These are phyloP conservation scores for Lordiphosa collinella DNA, from an alignment of 1,140 invertebrate species.

Conservation along the genomic window DNA sequence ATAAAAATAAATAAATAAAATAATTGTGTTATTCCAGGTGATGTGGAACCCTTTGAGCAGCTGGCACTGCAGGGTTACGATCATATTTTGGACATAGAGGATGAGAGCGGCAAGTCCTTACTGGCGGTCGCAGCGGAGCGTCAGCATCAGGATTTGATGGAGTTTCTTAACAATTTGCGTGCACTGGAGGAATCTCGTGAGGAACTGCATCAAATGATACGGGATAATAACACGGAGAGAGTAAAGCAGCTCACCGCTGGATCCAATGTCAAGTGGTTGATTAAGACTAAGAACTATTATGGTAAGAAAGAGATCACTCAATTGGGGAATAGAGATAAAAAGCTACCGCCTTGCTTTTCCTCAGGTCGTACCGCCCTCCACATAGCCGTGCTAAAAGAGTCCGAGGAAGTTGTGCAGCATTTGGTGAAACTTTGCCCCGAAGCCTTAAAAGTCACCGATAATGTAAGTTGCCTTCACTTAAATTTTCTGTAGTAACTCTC, in stretches of 20 bases:
- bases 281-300: constrained; percentile 87
- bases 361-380: constrained; percentile 86
- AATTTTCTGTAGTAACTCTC: background rate
- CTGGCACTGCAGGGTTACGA: constrained; percentile 92
- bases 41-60: constrained; percentile 87
- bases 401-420: constrained; percentile 87
- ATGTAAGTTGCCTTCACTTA: constrained; percentile 83
- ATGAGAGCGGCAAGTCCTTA: constrained; percentile 85
- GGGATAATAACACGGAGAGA: constrained; percentile 83
- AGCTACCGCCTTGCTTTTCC: background rate
- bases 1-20: background rate
- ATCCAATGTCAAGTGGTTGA: constrained; percentile 84
- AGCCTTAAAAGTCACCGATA: constrained; percentile 88
- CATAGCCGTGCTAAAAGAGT: constrained; percentile 89
- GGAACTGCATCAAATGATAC: constrained; percentile 87
- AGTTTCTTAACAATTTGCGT: constrained; percentile 84
- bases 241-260: constrained; percentile 83
- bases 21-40: constrained; percentile 81
- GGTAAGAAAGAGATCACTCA: constrained; percentile 57
- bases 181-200: constrained; percentile 89
- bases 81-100: constrained; percentile 89
- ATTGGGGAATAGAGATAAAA: background rate
- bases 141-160: constrained; percentile 83
- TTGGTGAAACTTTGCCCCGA: constrained; percentile 87
- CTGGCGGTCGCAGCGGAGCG: constrained; percentile 84